A percentile compares a stretch with the other conserved stretches of the same genome.
Conservation (phyloP, 2,888 invertebrate species). For the Epirrhoe tristata region DNA sequence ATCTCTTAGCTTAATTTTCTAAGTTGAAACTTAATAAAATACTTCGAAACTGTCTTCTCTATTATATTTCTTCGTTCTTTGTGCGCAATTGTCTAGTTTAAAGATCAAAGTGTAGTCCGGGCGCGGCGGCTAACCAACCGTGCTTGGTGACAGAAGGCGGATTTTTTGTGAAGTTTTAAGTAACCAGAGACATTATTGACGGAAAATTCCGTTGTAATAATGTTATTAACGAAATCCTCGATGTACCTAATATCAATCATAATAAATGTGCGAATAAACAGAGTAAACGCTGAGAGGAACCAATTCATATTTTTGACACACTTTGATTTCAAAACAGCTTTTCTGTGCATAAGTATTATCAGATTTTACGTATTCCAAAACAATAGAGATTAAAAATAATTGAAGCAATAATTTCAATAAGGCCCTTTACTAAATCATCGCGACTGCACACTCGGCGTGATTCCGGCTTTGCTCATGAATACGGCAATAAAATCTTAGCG, state of each 20-base stretch:
- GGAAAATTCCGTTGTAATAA: constrained; percentile 12
- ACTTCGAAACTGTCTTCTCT: neutral
- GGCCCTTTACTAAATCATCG: constrained; percentile 28
- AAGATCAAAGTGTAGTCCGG: constrained; percentile 56
- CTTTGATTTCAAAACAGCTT: neutral
- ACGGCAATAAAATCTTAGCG: constrained; percentile 83
- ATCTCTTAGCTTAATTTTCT: neutral
- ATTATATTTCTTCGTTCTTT: constrained; percentile 15
- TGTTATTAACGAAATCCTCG: constrained; percentile 10
- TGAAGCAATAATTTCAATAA: constrained; percentile 15
- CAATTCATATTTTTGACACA: no score
- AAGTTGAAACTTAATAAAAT: no score
- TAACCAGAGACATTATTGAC: constrained; percentile 32
- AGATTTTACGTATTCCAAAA: neutral
- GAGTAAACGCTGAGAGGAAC: no score
- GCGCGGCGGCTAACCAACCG: constrained; percentile 55
- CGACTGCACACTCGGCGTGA: constrained; percentile 52
- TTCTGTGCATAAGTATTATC: neutral
- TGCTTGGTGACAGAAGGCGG: constrained; percentile 44
- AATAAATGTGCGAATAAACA: no score
- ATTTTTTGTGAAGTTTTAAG: constrained; percentile 33
- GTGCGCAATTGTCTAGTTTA: constrained; percentile 44
- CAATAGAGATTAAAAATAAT: constrained; percentile 15
- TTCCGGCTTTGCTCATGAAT: constrained; percentile 77
- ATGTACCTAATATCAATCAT: neutral